A percentile compares a stretch with the other conserved stretches of the same genome.
Evolutionary conservation across 2,888 invertebrate species (phyloP).

Genomic region (Agonopterix arenella): DNA sequence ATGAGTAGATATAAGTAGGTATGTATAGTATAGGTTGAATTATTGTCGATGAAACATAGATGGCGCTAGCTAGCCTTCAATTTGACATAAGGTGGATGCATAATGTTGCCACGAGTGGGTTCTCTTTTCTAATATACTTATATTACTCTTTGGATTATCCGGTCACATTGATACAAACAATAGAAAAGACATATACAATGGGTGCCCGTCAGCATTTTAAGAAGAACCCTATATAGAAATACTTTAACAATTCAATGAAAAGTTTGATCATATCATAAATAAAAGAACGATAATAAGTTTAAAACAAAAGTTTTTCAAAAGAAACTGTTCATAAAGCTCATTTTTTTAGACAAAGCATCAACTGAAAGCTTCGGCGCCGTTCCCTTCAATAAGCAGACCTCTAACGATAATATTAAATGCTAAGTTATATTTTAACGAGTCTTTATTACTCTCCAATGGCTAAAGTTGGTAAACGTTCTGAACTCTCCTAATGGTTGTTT

Average conservation of each 20-base stretch:
- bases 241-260: not conserved
- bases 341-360: not conserved
- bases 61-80: too few relatives aligned
- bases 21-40: too few relatives aligned
- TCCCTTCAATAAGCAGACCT: slow-evolving; percentile 5
- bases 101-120: too few relatives aligned
- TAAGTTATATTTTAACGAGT: slow-evolving; percentile 38
- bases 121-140: too few relatives aligned
- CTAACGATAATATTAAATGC: slow-evolving; percentile 14
- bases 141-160: too few relatives aligned
- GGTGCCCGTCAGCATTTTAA: too few relatives aligned
- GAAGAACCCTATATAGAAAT: too few relatives aligned
- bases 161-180: too few relatives aligned
- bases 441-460: slow-evolving; percentile 27
- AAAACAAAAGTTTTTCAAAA: not conserved
- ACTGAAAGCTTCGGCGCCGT: not conserved
- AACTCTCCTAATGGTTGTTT: slow-evolving; percentile 34
- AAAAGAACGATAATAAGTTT: not conserved
- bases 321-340: not conserved
- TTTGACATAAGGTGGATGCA: too few relatives aligned
- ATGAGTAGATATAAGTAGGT: too few relatives aligned
- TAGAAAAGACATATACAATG: too few relatives aligned
- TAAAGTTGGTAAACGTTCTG: slow-evolving; percentile 35
- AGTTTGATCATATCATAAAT: not conserved
- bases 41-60: too few relatives aligned